phyloP scores from a whole-genome alignment of 2,113 vertebrate species.

The Cryptomyrus ogoouensis region DNA sequence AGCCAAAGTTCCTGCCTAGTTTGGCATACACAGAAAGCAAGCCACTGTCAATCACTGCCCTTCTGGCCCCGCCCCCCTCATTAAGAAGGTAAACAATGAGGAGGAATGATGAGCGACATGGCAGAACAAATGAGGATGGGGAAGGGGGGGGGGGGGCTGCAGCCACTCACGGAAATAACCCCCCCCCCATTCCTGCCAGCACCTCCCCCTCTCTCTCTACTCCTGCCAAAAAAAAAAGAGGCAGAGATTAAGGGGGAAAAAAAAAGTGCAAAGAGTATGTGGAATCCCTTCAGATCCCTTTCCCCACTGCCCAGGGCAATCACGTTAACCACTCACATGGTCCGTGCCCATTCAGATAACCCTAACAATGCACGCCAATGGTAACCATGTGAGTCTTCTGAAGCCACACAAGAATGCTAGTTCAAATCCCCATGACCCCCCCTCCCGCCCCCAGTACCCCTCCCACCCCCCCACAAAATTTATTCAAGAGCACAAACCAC shows the following conservation, averaged over 20 bases:
- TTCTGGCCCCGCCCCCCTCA: conserved; percentile 88
- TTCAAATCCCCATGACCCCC: conserved; percentile 86
- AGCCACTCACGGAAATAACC: conserved; percentile 56
- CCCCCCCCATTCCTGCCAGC: conserved; percentile 38
- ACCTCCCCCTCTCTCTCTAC: conserved; percentile 38
- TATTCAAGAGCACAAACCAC: conserved; percentile 86
- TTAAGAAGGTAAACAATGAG: conserved; percentile 99
- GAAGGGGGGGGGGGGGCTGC: conserved; percentile 68
- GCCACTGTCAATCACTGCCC: conserved; percentile 82
- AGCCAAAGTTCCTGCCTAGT: conserved; percentile 63
- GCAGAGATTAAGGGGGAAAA: conserved; percentile 35
- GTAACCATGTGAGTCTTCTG: conserved; percentile 98
- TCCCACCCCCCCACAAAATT: conserved; percentile 52
- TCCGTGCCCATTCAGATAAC: conserved; percentile 93
- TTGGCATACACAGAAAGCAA: conserved; percentile 52
- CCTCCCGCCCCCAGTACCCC: conserved; percentile 11
- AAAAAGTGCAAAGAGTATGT: conserved; percentile 49
- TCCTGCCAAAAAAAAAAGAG: conserved; percentile 29
- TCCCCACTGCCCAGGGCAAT: conserved; percentile 73
- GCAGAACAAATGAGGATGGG: conserved; percentile 74
- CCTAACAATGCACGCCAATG: conserved; percentile 79
- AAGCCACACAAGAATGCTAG: conserved; percentile 95
- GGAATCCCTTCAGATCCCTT: conserved; percentile 66
- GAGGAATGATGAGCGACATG: conserved; percentile 83
- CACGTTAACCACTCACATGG: conserved; percentile 81